These are phyloP conservation scores for Talpa occidentalis DNA, from an alignment of 2,113 vertebrate species.

Conservation along the genomic window DNA sequence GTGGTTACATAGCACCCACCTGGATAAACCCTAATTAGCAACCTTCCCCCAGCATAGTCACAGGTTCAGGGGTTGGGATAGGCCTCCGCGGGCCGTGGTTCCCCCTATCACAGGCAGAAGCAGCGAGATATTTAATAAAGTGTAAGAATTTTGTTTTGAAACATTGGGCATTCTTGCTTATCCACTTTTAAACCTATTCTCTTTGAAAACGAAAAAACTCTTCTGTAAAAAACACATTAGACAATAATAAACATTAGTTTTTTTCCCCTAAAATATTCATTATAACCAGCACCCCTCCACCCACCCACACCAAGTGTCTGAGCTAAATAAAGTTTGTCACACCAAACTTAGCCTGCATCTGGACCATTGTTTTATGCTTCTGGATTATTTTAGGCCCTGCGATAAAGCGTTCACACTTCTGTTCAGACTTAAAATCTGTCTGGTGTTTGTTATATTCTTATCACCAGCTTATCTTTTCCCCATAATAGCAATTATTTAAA, in stretches of 20 bases:
- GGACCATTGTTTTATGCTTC: not conserved
- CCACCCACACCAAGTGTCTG: not conserved
- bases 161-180: slow-evolving; percentile 46
- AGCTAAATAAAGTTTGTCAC: not conserved
- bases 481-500: not conserved
- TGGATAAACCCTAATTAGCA: not conserved
- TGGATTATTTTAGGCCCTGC: not conserved
- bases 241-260: not conserved
- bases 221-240: not conserved
- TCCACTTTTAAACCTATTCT: not conserved
- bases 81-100: not conserved
- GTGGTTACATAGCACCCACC: not conserved
- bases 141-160: slow-evolving; percentile 51
- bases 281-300: not conserved
- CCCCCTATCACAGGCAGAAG: slow-evolving; percentile 10
- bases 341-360: not conserved
- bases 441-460: not conserved
- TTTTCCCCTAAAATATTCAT: not conserved
- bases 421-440: not conserved
- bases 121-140: slow-evolving; percentile 23
- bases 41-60: not conserved
- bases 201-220: not conserved
- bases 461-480: not conserved
- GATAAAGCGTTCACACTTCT: not conserved
- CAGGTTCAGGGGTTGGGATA: not conserved